phyloP scores from a whole-genome alignment of 1,140 invertebrate genomes.

The Lepidurus couesii region DNA sequence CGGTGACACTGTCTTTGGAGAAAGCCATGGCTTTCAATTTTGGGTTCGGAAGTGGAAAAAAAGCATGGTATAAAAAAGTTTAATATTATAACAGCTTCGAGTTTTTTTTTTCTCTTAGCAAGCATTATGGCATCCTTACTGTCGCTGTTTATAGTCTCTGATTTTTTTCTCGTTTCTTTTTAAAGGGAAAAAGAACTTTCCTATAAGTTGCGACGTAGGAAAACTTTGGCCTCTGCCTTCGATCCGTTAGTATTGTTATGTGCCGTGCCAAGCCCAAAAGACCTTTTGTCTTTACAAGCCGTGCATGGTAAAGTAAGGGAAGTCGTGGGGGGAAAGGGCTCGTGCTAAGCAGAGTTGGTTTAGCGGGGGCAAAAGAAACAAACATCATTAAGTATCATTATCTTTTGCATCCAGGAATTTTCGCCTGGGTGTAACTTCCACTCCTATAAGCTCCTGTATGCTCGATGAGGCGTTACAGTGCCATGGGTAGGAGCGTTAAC shows the following conservation, averaged over 20 bases:
- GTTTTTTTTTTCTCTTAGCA: too few relatives aligned
- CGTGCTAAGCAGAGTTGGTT: not conserved
- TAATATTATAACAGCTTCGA: too few relatives aligned
- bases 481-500: not conserved
- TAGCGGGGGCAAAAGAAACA: not conserved
- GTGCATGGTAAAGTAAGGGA: not conserved
- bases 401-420: not conserved
- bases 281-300: conserved; percentile 14
- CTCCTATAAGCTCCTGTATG: not conserved
- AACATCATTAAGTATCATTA: not conserved
- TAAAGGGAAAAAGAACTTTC: not conserved
- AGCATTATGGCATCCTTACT: too few relatives aligned
- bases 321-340: not conserved
- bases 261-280: not conserved
- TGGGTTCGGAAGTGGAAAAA: not conserved
- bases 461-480: not conserved
- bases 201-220: not conserved
- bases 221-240: not conserved
- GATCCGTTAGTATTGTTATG: conserved; percentile 2
- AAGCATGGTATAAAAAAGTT: too few relatives aligned
- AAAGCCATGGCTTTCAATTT: not conserved
- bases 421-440: not conserved
- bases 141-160: not conserved
- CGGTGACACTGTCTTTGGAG: too few relatives aligned
- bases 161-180: not conserved